Evolutionary conservation across 30 jellyfish, hydroid and myxozoan genomes (phyloP).

Genomic region (Morbakka virulenta): DNA sequence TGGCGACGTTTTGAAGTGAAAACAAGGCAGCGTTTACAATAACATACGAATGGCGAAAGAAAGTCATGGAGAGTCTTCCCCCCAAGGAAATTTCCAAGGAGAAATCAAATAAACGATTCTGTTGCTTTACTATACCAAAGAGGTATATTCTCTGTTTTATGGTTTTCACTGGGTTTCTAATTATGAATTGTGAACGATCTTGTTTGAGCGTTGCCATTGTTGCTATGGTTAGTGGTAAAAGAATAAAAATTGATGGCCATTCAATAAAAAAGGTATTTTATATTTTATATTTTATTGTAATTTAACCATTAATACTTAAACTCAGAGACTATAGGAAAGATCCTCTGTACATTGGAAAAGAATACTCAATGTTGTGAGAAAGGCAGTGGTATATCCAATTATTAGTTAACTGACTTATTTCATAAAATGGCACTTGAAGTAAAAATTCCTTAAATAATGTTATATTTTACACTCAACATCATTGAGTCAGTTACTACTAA

Average conservation of each 20-base stretch:
- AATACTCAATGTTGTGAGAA: too few relatives aligned
- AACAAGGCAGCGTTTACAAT: not conserved
- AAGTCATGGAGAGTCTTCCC: not conserved
- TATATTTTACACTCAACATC: too few relatives aligned
- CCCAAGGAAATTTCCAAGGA: not conserved
- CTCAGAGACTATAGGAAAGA: too few relatives aligned
- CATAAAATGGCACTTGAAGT: too few relatives aligned
- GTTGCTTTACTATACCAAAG: constrained; percentile 57
- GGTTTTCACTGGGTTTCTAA: constrained; percentile 70
- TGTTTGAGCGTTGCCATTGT: constrained; percentile 97
- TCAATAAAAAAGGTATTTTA: constrained; percentile 89
- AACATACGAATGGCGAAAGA: not conserved
- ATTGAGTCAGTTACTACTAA: too few relatives aligned
- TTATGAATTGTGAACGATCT: constrained; percentile 97
- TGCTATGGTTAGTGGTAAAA: constrained; percentile 86
- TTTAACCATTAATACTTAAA: too few relatives aligned
- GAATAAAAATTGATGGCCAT: constrained; percentile 66
- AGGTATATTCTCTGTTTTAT: constrained; percentile 76
- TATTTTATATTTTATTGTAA: too few relatives aligned
- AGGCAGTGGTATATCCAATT: too few relatives aligned
- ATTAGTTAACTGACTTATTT: too few relatives aligned
- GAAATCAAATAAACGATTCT: not conserved
- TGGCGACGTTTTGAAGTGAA: not conserved
- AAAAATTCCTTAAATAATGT: too few relatives aligned
- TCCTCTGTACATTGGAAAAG: too few relatives aligned